Evolutionary conservation across 2,797 vertebrate species (phyloP), one percentile per base, ranked within the genome.

Genomic region (Hemibagrus guttatus): DNA sequence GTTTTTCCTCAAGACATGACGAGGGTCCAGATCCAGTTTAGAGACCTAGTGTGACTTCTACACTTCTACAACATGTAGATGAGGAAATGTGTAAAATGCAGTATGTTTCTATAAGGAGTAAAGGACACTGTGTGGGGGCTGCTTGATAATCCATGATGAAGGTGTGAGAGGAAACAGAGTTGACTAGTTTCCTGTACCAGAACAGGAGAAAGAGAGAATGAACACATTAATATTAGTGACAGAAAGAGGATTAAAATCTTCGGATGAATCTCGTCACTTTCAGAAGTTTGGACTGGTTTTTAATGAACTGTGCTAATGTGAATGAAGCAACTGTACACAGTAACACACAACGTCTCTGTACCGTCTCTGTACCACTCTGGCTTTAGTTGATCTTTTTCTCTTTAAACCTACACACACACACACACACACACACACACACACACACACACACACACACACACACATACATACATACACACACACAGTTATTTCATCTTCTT

Each of bases 401-500:
- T 63, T 63, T 54, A 90, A 61, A 39, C 35, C 46, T 49, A 49
- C 4, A 49, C 46, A 49, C 46, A 49, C 46, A 49, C 46, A 49
- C 46, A 49, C 46, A 49, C 46, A 49, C 46, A 49, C 46, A 49
- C 46, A 49, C 46, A 49, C 46, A 49, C 46, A 89, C 88, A 89
- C 72, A 88, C 92, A 74, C 82, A 39, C 66, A 59, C 66, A 28
- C 79, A 49, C 79, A 42, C 16, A 63, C 83, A 56, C 83, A n/a
- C 83, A 49, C 68, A 79, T 63, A 78, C 49, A 61, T 63, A 74
- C 80, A 56, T 42, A 92, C 91, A 80, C 35, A 19, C 89, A 92
- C 91, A 94, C 95, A 94, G 95, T 95, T 95, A 94, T 95, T 95
- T 95, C 93, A 95, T 95, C 86, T 87, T 59, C 69, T 86, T 89